Conservation (phyloP, 1,140 invertebrate genomes). For the Rhopalosiphum padi region DNA sequence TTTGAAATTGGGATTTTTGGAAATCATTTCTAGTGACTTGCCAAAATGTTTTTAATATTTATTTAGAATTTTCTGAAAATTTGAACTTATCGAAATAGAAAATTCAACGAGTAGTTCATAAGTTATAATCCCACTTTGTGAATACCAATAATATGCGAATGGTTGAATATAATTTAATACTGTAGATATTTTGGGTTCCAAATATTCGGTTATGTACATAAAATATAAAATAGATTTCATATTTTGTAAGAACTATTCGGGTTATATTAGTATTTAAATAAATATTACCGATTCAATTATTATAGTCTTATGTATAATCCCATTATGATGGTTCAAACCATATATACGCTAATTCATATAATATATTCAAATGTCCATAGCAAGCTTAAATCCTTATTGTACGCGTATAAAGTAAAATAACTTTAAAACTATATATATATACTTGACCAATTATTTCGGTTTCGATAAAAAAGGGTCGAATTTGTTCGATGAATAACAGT, state of each 20-base stretch:
- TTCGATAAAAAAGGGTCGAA: neutral
- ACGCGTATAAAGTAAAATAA: neutral
- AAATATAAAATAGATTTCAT: neutral
- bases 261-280: neutral
- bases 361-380: neutral
- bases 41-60: too few species aligned
- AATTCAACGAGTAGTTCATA: neutral
- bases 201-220: neutral
- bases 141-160: neutral
- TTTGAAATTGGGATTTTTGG: too few species aligned
- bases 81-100: neutral
- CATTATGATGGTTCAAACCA: neutral
- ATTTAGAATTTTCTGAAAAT: neutral
- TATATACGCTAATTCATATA: neutral
- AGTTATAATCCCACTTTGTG: neutral
- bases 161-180: neutral
- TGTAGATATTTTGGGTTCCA: neutral
- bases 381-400: neutral
- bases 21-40: too few species aligned
- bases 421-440: neutral
- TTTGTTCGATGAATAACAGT: neutral
- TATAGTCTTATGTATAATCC: neutral
- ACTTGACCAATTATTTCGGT: neutral
- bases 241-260: neutral
- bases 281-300: neutral